phyloP scores from a whole-genome alignment of 1,140 invertebrate species.

The Nilaparvata lugens region DNA sequence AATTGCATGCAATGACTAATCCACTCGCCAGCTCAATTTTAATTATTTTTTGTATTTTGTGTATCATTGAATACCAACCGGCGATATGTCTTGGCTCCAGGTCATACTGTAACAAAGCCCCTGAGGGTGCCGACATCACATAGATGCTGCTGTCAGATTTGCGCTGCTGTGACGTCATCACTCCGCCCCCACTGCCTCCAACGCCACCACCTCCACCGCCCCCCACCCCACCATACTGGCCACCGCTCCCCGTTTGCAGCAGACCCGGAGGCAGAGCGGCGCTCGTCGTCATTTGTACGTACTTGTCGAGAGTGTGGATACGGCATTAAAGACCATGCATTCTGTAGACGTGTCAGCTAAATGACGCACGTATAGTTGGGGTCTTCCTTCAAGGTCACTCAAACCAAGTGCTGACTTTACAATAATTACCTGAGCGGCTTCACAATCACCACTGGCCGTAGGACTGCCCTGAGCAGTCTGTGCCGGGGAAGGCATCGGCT shows the following conservation, averaged over 20 bases:
- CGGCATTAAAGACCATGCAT: background rate
- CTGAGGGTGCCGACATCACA: conserved; percentile 72
- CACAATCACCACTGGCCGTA: background rate
- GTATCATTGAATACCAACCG: conserved; percentile 37
- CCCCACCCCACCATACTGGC: background rate
- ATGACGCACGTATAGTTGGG: no score
- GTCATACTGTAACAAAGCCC: conserved; percentile 81
- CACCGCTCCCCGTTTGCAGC: background rate
- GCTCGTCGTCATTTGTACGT: no score
- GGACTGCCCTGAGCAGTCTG: background rate
- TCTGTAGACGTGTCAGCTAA: no score
- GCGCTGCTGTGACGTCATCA: conserved; percentile 25
- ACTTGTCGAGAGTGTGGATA: background rate
- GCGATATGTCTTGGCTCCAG: conserved; percentile 69
- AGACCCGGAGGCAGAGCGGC: conserved; percentile 52
- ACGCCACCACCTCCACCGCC: no score
- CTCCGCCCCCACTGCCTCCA: no score
- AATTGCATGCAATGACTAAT: no score
- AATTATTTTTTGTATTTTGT: no score
- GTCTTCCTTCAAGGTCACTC: no score
- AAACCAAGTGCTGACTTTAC: no score
- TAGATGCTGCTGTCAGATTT: conserved; percentile 74
- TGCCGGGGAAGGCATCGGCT: background rate
- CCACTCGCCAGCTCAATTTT: no score
- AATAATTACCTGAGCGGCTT: no score